Conservation (phyloP, 2,797 vertebrate genomes). For the Parauchenoglanis punctatus region DNA sequence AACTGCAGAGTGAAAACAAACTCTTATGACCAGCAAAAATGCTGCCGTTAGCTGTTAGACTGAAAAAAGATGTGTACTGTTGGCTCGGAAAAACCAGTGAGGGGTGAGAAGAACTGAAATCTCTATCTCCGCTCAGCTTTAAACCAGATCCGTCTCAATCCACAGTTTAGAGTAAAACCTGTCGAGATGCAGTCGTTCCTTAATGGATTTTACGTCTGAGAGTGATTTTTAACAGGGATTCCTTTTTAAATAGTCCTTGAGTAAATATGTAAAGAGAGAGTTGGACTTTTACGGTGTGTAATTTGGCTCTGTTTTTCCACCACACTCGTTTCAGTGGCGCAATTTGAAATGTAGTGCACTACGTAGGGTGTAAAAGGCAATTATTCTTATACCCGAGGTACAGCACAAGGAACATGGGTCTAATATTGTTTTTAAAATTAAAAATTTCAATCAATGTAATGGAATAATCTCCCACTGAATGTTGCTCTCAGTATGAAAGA, state of each 20-base stretch:
- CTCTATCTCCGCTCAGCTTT: no score
- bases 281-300: background rate
- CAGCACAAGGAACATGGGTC: background rate
- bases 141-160: background rate
- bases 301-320: background rate
- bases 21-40: background rate
- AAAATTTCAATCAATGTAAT: conserved; percentile 11
- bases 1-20: background rate
- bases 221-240: background rate
- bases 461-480: background rate
- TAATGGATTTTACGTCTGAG: background rate
- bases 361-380: background rate
- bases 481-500: background rate
- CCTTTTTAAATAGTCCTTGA: background rate
- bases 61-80: background rate
- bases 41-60: background rate
- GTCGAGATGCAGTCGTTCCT: background rate
- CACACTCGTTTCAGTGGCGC: background rate
- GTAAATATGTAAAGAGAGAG: background rate
- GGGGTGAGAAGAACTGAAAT: background rate
- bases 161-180: background rate
- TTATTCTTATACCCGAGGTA: background rate
- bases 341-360: background rate
- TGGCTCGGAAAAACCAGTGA: background rate
- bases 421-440: conserved; percentile 1